These are phyloP conservation scores for Gymnorhina tibicen DNA, from an alignment of 2,113 vertebrate genomes.

Conservation along the genomic window DNA sequence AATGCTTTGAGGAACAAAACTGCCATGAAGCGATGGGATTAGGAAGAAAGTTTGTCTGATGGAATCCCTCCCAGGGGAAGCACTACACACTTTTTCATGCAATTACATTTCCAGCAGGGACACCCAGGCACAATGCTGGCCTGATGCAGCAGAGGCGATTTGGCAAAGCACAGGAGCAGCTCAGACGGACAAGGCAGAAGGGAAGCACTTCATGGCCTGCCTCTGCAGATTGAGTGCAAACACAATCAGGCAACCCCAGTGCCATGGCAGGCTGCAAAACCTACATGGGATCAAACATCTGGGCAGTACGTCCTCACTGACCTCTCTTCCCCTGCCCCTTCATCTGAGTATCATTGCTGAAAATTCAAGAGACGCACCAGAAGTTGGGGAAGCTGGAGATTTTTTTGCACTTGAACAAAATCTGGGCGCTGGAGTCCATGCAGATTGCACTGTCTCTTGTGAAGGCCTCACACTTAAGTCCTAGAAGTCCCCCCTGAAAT, in stretches of 20 bases:
- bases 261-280: not conserved
- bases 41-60: not conserved
- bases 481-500: not conserved
- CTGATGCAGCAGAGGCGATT: not conserved
- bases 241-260: not conserved
- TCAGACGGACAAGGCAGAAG: accelerated
- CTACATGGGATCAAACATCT: accelerated
- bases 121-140: not conserved
- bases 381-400: not conserved
- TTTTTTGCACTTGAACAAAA: not conserved
- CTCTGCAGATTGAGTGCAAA: not conserved
- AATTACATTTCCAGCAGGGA: not conserved
- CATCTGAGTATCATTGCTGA: not conserved
- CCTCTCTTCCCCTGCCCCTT: not conserved
- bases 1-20: not conserved
- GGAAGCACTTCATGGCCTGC: not conserved
- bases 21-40: not conserved
- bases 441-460: not conserved
- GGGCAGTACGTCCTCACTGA: not conserved
- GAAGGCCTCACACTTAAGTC: not conserved
- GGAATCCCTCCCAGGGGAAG: not conserved
- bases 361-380: not conserved
- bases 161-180: not conserved
- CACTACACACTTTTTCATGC: not conserved
- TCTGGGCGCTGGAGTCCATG: not conserved